A percentile compares a stretch with the other conserved stretches of the same genome.
Conservation (phyloP, 35 echinoderm and acorn worm species). For the Chiridota heheva region DNA sequence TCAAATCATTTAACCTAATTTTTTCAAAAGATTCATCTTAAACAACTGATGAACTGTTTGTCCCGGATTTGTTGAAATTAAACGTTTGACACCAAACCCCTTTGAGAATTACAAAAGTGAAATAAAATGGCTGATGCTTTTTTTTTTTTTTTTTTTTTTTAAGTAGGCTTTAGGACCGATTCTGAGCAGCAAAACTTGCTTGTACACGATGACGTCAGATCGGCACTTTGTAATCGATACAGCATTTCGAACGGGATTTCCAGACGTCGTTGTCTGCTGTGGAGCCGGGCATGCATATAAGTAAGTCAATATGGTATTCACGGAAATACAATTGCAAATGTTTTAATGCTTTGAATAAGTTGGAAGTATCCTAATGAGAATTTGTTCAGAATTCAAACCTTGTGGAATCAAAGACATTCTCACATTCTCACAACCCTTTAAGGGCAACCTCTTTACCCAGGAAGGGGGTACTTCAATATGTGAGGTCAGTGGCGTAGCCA, state of each 20-base stretch:
- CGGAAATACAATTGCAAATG: not conserved
- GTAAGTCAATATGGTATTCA: constrained; percentile 43
- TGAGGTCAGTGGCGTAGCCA: too few species aligned
- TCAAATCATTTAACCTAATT: too few species aligned
- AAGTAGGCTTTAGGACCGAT: constrained; percentile 79
- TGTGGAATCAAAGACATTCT: not conserved
- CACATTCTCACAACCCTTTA: not conserved
- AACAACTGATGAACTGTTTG: too few species aligned
- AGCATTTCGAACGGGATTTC: constrained; percentile 34
- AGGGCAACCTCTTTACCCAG: too few species aligned
- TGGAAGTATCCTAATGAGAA: too few species aligned
- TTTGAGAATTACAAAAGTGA: too few species aligned
- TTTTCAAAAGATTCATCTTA: too few species aligned
- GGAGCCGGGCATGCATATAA: constrained; percentile 94
- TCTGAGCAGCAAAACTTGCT: constrained; percentile 80
- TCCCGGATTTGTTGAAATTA: too few species aligned
- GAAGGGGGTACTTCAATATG: too few species aligned
- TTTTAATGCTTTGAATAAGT: not conserved
- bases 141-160: too few species aligned
- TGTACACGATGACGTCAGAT: constrained; percentile 89
- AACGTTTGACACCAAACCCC: too few species aligned
- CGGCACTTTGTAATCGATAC: constrained; percentile 84
- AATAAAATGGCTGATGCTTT: too few species aligned
- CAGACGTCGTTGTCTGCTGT: constrained; percentile 81
- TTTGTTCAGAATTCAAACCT: not conserved